Evolutionary conservation across 1,140 invertebrate species (phyloP).

Genomic region (Eciton burchellii): DNA sequence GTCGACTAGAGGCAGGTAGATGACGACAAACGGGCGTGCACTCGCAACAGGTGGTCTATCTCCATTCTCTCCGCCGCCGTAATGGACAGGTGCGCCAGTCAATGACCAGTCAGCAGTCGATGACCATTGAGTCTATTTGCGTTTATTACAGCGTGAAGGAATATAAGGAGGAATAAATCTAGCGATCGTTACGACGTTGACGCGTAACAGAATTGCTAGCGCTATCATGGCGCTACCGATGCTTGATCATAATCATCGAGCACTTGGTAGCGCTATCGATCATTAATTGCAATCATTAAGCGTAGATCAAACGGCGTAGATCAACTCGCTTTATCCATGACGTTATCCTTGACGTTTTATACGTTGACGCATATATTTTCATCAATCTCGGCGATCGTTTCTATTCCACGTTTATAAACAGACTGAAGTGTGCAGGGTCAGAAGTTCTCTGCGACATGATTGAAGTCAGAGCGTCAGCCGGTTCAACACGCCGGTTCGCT

Average conservation of each 20-base stretch:
- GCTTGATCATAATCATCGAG: neutral
- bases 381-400: neutral
- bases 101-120: constrained; percentile 23
- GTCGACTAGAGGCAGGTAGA: constrained; percentile 9
- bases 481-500: neutral
- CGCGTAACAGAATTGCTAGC: too few relatives aligned
- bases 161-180: neutral
- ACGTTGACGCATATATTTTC: too few relatives aligned
- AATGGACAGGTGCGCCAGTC: constrained; percentile 23
- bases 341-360: too few relatives aligned
- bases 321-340: too few relatives aligned
- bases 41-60: constrained; percentile 63
- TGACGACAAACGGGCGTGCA: constrained; percentile 33
- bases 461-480: neutral
- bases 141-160: neutral
- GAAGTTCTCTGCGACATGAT: neutral
- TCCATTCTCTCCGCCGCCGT: constrained; percentile 8
- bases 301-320: too few relatives aligned
- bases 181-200: neutral
- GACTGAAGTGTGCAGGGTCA: too few relatives aligned
- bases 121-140: constrained; percentile 3
- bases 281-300: too few relatives aligned
- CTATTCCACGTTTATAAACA: neutral
- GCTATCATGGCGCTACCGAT: neutral
- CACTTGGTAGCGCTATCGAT: too few relatives aligned